Percentiles rank a stretch among this genome's conserved stretches.
These are phyloP conservation scores for Ormyrus pomaceus DNA, from an alignment of 2,888 invertebrate species.

Conservation along the genomic window DNA sequence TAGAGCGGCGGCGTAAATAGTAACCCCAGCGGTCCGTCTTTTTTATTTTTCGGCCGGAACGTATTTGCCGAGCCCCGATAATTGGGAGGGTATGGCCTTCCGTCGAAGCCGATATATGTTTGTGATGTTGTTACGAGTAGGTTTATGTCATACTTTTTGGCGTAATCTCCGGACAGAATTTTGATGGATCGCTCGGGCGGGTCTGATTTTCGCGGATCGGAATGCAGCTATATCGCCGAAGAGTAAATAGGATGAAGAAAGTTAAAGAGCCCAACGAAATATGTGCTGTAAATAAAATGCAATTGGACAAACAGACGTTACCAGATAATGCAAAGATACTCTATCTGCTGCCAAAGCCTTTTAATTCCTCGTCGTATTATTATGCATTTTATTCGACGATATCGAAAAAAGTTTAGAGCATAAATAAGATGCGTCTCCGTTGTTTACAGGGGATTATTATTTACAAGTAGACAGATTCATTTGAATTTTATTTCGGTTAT, in stretches of 20 bases:
- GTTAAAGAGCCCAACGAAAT: neutral
- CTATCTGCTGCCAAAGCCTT: conserved; percentile 4
- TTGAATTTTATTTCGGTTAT: too few relatives aligned
- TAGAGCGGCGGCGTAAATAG: conserved; percentile 2
- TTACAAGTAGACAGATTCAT: too few relatives aligned
- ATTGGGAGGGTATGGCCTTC: neutral
- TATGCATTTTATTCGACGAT: neutral
- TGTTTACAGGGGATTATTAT: too few relatives aligned
- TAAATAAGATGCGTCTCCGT: too few relatives aligned
- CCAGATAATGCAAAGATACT: neutral
- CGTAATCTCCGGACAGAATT: too few relatives aligned
- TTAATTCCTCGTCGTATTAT: neutral
- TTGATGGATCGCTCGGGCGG: too few relatives aligned
- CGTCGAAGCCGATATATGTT: neutral
- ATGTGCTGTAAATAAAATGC: conserved; percentile 18
- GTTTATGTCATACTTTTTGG: neutral
- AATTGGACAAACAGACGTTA: conserved; percentile 18
- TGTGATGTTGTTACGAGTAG: neutral
- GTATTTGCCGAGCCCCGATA: conserved; percentile 1
- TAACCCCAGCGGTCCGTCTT: neutral
- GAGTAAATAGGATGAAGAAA: conserved; percentile 2
- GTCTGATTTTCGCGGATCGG: neutral
- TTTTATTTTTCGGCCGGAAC: neutral
- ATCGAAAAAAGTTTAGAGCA: too few relatives aligned
- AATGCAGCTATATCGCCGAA: conserved; percentile 15